Evolutionary conservation across 1,140 invertebrate species (phyloP), one percentile per base, ranked within the genome.

Genomic region (Meloidogyne exigua): DNA sequence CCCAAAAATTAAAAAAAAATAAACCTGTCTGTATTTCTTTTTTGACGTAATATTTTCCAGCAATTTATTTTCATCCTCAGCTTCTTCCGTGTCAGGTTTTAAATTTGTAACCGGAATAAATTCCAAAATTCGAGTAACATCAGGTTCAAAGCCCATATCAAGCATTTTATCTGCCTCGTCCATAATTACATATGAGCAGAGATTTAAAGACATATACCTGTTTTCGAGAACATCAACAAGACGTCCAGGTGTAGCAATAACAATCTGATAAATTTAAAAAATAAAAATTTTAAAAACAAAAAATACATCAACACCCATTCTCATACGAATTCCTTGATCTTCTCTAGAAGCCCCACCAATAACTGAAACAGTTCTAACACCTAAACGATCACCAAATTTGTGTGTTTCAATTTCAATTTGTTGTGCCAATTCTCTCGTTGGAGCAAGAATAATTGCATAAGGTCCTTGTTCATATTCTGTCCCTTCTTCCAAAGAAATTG

Each of bases 221-320:
- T 99, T 99, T 89, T 99, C 96, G 67, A 99, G 89, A 0, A 99
- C 96, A 90, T 99, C 97, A 82, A 99, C 96, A 11, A 99, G 90
- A 92, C 97, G 93, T 90, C 97, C 97, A 67, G 97, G 97, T 0
- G 97, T 99, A 28, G 96, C 97, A 88, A 99, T 99, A n/a, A 99
- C 96, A 87, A 99, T 98, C 91, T 92, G 78, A n/a, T 36, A 89
- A 88, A 76, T 77, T 32, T 13, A 23, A 11, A 63, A 78, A 36
- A 26, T 42, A 79, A 79, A 49, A 49, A 18, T 18, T 49, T 49
- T 3, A 18, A 18, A 3, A 32, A 32, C 28, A 32, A 3, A 32
- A 32, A 32, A 3, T 32, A 92, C 92, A 88, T 99, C 96, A 89
- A 96, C 98, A 65, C 97, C 97, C 89, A 97, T 91, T 83, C 96